These are phyloP conservation scores for Silurus lanzhouensis DNA, from an alignment of 2,797 vertebrate species.

Conservation along the genomic window DNA sequence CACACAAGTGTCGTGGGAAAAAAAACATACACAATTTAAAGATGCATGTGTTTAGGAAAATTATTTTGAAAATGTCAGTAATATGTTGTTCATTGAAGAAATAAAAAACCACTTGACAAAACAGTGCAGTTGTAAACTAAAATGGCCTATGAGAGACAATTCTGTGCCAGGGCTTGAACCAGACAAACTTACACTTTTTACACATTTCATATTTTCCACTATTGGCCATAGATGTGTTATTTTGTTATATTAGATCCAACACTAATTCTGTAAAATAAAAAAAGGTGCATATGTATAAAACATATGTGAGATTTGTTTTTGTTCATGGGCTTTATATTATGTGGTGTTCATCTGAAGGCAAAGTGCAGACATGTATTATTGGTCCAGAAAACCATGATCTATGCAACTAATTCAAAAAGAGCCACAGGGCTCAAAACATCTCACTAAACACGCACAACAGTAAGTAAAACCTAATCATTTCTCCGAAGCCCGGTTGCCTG, in stretches of 20 bases:
- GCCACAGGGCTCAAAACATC: conserved; percentile 45
- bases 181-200: background rate
- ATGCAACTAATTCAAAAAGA: conserved; percentile 39
- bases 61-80: no score
- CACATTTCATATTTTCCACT: background rate
- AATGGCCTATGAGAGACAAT: background rate
- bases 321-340: background rate
- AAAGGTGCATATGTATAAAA: no score
- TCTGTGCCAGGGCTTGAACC: background rate
- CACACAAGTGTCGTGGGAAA: conserved; percentile 16
- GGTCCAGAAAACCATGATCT: conserved; percentile 24
- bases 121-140: background rate
- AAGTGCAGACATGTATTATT: conserved; percentile 30
- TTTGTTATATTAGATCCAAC: background rate
- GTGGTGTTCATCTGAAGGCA: background rate
- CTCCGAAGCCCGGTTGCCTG: conserved; percentile 39
- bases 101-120: conserved; percentile 5
- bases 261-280: background rate
- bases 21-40: conserved; percentile 19
- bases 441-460: conserved; percentile 42
- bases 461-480: conserved; percentile 48
- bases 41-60: background rate
- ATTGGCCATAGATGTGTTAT: background rate
- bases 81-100: no score
- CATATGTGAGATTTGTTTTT: background rate